Base-by-base conservation (phyloP, 2,113 vertebrate species). In the Formicarius rufipectus region DNA sequence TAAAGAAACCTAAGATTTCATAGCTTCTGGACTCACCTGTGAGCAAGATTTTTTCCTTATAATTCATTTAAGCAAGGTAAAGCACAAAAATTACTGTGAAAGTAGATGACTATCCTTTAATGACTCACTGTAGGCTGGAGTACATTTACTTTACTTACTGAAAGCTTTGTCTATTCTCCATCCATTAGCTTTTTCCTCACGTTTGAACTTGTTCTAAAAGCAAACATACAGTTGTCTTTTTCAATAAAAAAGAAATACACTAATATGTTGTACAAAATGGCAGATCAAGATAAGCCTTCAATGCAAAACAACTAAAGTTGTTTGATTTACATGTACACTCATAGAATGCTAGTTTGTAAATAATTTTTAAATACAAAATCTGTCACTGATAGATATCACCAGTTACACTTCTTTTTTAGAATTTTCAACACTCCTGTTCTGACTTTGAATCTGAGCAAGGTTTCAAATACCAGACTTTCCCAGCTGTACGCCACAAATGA, bases 121-220 rank as follows among this genome's bases (percentile, higher is more conserved):
- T 30, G 31, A 83, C 49, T 83, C 49, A 49, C 12, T 53, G 37
- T 14, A 73, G 21, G 22, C 22, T 35, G 14, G 6, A 10, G 9
- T 52, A 63, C 5, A 8, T 83, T 69, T 77, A 49, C 21, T 90
- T 67, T 85, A 98, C 99, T 99, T 97, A 99, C 99, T 98, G 95
- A 99, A 99, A 83, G 99, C 99, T 98, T 99, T 99, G 97, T 99
- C 99, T 96, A 99, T 98, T 97, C 99, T 98, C 99, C 99, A 99
- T 69, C 98, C 97, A 95, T 99, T 99, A 67, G 93, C 68, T 89
- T 98, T 98, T 95, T 99, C 99, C 82, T 99, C 99, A 89, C 98
- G 99, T 97, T 99, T 99, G 97, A 99, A 99, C 97, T 99, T 99
- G 98, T 99, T 99, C 99, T 99, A 96, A 97, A 96, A 97, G 87